Evolutionary conservation across 2,888 invertebrate genomes (phyloP).

Genomic region (Elgonia sp.): DNA sequence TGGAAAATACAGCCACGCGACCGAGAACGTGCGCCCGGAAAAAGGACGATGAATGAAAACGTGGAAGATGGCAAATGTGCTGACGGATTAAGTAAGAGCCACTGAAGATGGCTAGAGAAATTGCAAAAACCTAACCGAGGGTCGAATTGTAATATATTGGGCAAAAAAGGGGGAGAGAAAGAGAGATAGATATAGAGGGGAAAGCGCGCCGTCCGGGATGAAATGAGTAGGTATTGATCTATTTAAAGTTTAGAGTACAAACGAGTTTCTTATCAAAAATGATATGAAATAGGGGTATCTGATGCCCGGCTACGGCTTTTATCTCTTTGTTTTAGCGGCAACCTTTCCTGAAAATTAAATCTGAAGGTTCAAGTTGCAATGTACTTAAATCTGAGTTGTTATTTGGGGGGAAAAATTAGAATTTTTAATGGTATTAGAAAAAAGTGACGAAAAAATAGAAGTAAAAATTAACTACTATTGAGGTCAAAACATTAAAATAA

Average conservation of each 20-base stretch:
- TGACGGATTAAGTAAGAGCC: conserved; percentile 66
- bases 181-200: too few species aligned
- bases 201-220: too few species aligned
- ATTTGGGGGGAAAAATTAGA: too few species aligned
- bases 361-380: background rate
- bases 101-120: conserved; percentile 70
- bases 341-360: conserved; percentile 39
- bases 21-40: conserved; percentile 74
- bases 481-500: too few species aligned
- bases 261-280: conserved; percentile 87
- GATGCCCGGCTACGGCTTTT: conserved; percentile 72
- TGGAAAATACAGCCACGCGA: conserved; percentile 66
- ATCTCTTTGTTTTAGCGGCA: conserved; percentile 58
- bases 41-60: conserved; percentile 75
- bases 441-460: too few species aligned
- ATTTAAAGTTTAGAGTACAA: conserved; percentile 87
- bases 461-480: too few species aligned
- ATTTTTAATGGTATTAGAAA: too few species aligned
- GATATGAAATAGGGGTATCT: conserved; percentile 86
- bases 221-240: conserved; percentile 87
- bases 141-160: conserved; percentile 85
- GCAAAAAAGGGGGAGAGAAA: conserved; percentile 83
- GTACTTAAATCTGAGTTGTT: background rate
- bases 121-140: conserved; percentile 64
- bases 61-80: conserved; percentile 56